Evolutionary conservation across 1,140 invertebrate genomes (phyloP), one percentile per base, ranked within the genome.

Genomic region (Drosophila cardini): DNA sequence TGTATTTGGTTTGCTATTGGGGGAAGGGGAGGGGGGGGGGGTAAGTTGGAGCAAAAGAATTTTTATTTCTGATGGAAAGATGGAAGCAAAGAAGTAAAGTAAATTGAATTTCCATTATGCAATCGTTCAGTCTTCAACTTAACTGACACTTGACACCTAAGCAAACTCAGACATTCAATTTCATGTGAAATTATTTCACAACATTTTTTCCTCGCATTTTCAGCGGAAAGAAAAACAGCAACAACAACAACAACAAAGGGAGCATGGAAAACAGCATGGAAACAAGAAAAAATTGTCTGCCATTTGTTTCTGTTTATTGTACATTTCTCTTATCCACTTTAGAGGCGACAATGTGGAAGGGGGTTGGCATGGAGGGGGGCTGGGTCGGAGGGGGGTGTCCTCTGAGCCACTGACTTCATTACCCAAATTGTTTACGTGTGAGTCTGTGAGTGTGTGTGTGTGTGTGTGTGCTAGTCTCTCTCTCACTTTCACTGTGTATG

Each of bases 121-220:
- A 78, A 70, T 78, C 76, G 68, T 65, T 78, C 73, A 62, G 76
- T 68, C 76, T 78, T 78, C 76, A 78, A 78, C 68, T 78, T 72
- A 76, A 78, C 76, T 78, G 76, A 78, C 76, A 78, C 76, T 76
- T 78, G 76, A 78, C 76, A 78, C 76, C 76, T 78, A 76, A 78
- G 76, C 76, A 78, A 78, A 78, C 68, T 78, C 73, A 78, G 76
- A 76, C 76, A 78, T 78, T 78, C 76, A 76, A 78, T 78, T 78
- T 76, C 73, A 78, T 78, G 76, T 78, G 73, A 78, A 78, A 78
- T 78, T 78, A 76, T 78, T 78, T 76, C 57, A 52, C 42, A 76
- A 71, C 60, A 67, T 76, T 76, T 76, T 78, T 50, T 67, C 15
- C 13, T 68, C 21, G 10, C 53, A 40, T 60, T 45, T 45, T 52